A percentile compares a stretch with the other conserved stretches of the same genome.
These are phyloP conservation scores for Phacellophora camtschatica DNA, from an alignment of 30 jellyfish, hydroid and myxozoan genomes.

Conservation along the genomic window DNA sequence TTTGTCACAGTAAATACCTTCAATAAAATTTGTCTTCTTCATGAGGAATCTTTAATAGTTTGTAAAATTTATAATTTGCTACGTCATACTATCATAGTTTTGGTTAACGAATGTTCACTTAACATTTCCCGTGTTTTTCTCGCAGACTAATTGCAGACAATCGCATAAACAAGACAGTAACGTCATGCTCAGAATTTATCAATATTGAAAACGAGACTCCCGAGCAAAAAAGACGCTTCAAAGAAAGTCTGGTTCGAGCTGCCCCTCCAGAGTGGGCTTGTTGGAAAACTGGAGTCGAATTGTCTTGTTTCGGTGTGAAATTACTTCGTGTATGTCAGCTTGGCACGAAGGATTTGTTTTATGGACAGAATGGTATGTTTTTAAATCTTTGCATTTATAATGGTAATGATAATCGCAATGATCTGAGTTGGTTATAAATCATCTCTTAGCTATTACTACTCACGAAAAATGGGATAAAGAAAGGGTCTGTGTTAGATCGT, in stretches of 20 bases:
- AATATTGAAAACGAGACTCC: conserved; percentile 17
- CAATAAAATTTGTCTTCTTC: too few relatives aligned
- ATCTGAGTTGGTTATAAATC: too few relatives aligned
- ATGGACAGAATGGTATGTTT: conserved; percentile 77
- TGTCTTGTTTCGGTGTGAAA: conserved; percentile 93
- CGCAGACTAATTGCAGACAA: conserved; percentile 91
- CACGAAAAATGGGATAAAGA: too few relatives aligned
- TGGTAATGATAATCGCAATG: neutral
- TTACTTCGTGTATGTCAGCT: conserved; percentile 91
- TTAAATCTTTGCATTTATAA: neutral
- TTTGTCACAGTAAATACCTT: too few relatives aligned
- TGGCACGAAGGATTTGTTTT: conserved; percentile 47
- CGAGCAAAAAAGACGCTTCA: conserved; percentile 26
- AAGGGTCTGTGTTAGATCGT: too few relatives aligned
- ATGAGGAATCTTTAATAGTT: too few relatives aligned
- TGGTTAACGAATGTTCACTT: too few relatives aligned
- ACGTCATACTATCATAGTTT: too few relatives aligned
- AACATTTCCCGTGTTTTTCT: neutral
- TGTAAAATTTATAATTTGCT: too few relatives aligned
- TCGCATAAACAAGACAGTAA: conserved; percentile 74
- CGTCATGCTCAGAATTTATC: conserved; percentile 68
- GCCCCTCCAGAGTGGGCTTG: conserved; percentile 99
- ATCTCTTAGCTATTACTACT: too few relatives aligned
- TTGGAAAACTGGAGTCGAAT: conserved; percentile 95
- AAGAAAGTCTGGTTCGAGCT: conserved; percentile 69